Evolutionary conservation across 2,888 invertebrate genomes (phyloP).

Genomic region (Plutella xylostella): DNA sequence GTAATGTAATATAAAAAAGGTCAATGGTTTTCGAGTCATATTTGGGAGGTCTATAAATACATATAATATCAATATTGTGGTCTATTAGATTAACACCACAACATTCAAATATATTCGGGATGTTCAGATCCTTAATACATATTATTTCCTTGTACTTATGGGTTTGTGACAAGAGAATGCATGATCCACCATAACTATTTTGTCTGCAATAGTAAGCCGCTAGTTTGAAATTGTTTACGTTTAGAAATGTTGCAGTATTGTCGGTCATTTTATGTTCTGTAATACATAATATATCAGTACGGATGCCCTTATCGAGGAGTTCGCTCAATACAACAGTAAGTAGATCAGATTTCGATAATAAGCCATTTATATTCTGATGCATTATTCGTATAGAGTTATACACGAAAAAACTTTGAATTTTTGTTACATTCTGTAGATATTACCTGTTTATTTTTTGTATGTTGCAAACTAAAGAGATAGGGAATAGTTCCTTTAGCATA

Average conservation of each 20-base stretch:
- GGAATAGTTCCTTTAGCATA: too few relatives aligned
- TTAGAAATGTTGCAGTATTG: neutral
- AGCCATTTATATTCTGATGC: neutral
- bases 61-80: constrained; percentile 8
- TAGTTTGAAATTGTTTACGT: neutral
- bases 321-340: neutral
- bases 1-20: too few relatives aligned
- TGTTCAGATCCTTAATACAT: neutral
- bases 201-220: neutral
- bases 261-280: neutral
- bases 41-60: constrained; percentile 7
- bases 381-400: neutral
- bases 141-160: neutral
- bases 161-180: neutral
- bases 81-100: neutral
- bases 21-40: neutral
- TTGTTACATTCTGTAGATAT: too few relatives aligned
- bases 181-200: neutral
- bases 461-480: too few relatives aligned
- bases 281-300: neutral
- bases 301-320: neutral
- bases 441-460: too few relatives aligned
- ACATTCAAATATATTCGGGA: neutral
- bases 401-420: neutral
- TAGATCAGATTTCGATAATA: neutral